These are phyloP conservation scores for Mobula hypostoma DNA, from an alignment of 2,113 vertebrate species.

Conservation along the genomic window DNA sequence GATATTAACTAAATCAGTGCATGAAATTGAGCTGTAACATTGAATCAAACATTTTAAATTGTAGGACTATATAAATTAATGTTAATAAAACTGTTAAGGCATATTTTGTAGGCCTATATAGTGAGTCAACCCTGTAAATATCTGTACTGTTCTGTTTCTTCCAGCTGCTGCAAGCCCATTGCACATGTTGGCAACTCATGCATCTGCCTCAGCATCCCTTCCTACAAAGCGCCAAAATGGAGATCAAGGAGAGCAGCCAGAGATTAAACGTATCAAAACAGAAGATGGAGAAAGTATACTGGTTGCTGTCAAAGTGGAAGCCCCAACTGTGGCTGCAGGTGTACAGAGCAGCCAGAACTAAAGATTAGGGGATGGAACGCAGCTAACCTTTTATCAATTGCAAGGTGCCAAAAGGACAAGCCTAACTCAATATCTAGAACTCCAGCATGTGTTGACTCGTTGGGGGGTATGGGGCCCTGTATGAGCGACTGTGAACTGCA, in stretches of 20 bases:
- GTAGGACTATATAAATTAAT: neutral
- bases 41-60: neutral
- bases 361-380: conserved; percentile 42
- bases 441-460: conserved; percentile 57
- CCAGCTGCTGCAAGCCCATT: conserved; percentile 79
- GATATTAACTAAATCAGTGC: neutral
- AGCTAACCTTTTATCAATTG: conserved; percentile 51
- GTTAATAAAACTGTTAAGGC: neutral
- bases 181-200: conserved; percentile 86
- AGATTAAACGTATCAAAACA: conserved; percentile 75
- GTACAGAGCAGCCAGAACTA: conserved; percentile 74
- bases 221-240: conserved; percentile 92
- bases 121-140: neutral
- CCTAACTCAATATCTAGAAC: conserved; percentile 56
- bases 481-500: conserved; percentile 58
- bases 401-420: conserved; percentile 84
- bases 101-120: neutral
- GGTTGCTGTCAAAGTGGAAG: conserved; percentile 63
- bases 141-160: conserved; percentile 36
- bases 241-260: conserved; percentile 67
- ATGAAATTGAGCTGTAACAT: neutral
- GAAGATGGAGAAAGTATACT: conserved; percentile 63
- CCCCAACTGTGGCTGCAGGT: conserved; percentile 54
- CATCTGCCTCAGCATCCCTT: conserved; percentile 83
- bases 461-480: conserved; percentile 61